Percentiles rank a stretch among this genome's conserved stretches.
Conservation (phyloP, 2,797 vertebrate genomes). For the Micropoecilia bifurca region DNA sequence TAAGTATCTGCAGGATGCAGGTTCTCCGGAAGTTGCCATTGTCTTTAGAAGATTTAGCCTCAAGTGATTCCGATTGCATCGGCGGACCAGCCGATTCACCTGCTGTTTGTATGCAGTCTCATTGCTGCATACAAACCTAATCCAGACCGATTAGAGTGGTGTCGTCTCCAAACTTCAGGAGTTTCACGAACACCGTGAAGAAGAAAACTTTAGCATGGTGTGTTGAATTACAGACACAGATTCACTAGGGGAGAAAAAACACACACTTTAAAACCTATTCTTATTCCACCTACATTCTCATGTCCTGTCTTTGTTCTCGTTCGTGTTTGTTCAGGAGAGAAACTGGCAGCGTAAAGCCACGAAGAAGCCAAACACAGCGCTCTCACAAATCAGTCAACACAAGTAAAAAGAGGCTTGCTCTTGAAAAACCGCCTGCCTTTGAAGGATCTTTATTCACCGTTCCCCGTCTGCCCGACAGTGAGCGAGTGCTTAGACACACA, state of each 20-base stretch:
- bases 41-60: too few species aligned
- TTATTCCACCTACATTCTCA: slow-evolving; percentile 43
- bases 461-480: slow-evolving; percentile 53
- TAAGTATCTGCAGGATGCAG: too few species aligned
- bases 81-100: too few species aligned
- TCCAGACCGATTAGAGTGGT: too few species aligned
- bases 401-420: slow-evolving; percentile 50
- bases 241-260: slow-evolving; percentile 38
- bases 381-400: slow-evolving; percentile 52
- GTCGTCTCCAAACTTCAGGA: background rate
- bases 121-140: background rate
- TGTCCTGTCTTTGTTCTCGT: slow-evolving; percentile 48
- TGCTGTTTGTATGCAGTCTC: background rate
- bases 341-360: slow-evolving; percentile 48
- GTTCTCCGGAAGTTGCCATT: too few species aligned
- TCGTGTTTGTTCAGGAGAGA: slow-evolving; percentile 54
- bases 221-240: slow-evolving; percentile 37
- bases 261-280: slow-evolving; percentile 56
- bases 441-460: slow-evolving; percentile 67
- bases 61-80: too few species aligned
- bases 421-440: slow-evolving; percentile 64
- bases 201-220: slow-evolving; percentile 24
- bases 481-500: slow-evolving; percentile 69
- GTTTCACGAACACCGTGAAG: slow-evolving; percentile 23
- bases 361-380: slow-evolving; percentile 46